These are phyloP conservation scores for Therioaphis trifolii DNA, from an alignment of 2,888 invertebrate genomes.

Conservation along the genomic window DNA sequence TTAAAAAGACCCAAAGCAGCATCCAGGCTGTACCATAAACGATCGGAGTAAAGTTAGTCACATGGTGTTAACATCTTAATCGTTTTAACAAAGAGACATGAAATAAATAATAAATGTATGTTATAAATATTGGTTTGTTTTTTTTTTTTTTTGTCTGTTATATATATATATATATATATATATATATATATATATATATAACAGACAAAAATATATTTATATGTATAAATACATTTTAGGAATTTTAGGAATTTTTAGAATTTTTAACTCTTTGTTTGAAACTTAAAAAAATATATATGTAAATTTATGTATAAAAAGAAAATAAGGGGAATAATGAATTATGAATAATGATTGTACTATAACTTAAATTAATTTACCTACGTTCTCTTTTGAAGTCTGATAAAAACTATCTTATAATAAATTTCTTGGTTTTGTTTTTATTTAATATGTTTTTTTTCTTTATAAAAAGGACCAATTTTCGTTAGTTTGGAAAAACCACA, in stretches of 20 bases:
- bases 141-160: conserved; percentile 14
- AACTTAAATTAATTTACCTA: conserved; percentile 4
- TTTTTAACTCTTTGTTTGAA: conserved; percentile 15
- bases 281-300: conserved; percentile 2
- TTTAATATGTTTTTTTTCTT: conserved; percentile 18
- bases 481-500: conserved; percentile 9
- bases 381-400: conserved; percentile 2
- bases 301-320: not conserved
- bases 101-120: conserved; percentile 28
- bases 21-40: conserved; percentile 88
- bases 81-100: conserved; percentile 65
- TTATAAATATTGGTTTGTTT: conserved; percentile 33
- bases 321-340: not conserved
- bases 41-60: not conserved
- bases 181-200: too few species aligned
- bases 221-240: conserved; percentile 27
- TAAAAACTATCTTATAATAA: not conserved
- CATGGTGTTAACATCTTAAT: too few species aligned
- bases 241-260: conserved; percentile 14
- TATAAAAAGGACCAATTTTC: conserved; percentile 57
- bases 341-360: not conserved
- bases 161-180: not conserved
- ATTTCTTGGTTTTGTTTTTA: not conserved
- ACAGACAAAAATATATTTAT: too few species aligned
- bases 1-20: conserved; percentile 94